Base-by-base conservation (phyloP, 2,797 vertebrate species). In the Neosilurus mollespiculum region DNA sequence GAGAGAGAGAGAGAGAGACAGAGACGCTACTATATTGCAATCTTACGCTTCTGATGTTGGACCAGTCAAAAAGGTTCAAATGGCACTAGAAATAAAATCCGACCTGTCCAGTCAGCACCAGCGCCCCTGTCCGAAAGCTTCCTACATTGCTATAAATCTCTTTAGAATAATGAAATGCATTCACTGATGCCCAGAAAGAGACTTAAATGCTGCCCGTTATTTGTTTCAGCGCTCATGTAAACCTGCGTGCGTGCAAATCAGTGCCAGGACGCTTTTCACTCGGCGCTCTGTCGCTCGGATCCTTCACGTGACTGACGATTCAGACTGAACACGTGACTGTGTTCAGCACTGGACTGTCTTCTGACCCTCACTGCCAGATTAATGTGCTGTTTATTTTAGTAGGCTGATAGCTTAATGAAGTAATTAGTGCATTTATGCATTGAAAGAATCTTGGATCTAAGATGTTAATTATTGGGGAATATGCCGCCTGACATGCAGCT, bases 301-400 rank as follows among this genome's bases (percentile, higher is more conserved):
- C 78, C 81, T 83, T 72, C 85, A 86, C 83, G 83, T 84, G 85
- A 86, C 75, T 76, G 80, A 37, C 22, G 80, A 58, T 69, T 83
- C 81, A 83, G 69, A 83, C 26, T 70, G 71, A 70, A 72, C 88
- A 88, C 84, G 88, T 88, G 83, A 87, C 65, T 15, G 43, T 18
- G 61, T 18, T 77, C 75, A 64, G 78, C 75, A 59, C 26, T n/a
- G 4, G 1, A 10, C 51, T 30, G 15, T 24, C 8, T 6, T 34
- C 70, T 14, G 22, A 9, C 22, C 7, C 11, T 56, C 10, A 18
- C 15, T 26, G n/a, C 67, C 9, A 10, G 18, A 56, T 5, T 37
- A 12, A 2, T 14, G 7, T 18, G 9, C 10, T 14, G 2, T 59
- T 76, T 34, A 34, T 20, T 30, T 22, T 37, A 30, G 7, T 72